Evolutionary conservation across 2,888 invertebrate species (phyloP), one percentile per base, ranked within the genome.

Genomic region (Rotaria macrura): DNA sequence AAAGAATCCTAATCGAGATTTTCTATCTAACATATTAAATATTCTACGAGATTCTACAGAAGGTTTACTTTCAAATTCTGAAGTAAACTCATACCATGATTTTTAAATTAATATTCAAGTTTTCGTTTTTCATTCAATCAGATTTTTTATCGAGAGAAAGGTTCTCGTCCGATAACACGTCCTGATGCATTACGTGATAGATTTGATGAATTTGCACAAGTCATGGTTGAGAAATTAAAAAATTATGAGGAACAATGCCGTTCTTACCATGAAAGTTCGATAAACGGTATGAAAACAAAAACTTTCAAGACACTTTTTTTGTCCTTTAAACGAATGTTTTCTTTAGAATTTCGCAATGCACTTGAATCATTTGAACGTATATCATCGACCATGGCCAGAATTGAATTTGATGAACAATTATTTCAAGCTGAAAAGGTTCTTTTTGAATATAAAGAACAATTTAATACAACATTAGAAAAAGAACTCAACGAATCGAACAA

Each of bases 151-250:
- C 87, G 89, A 20, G 89, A 89, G 87, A 91, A 91, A 87, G 90
- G 90, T 1, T 87, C 84, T 49, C 88, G 90, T 2, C 85, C 88
- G 25, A 89, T 90, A 86, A 90, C 91, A 0, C 88, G 91, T 52
- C 90, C 90, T 14, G 90, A 90, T 86, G 89, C 89, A 25, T 87
- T 91, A 34, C 90, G 90, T 88, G 91, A 91, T 85, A 90, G 89
- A 4, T 90, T 89, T 87, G 91, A 91, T 47, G 88, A 88, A 52
- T 90, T 89, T 88, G 89, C 90, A 17, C 90, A 90, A 47, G 88
- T 89, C 4, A 87, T 91, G 10, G 88, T 89, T 65, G 88, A 89
- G 55, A 91, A 91, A 87, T 87, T 90, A 55, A 89, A 89, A 88
- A 90, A 90, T 9, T 91, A 91, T 87, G 89, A 87, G 74, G 87